phyloP scores from a whole-genome alignment of 2,888 invertebrate species.

The Rhodophaea formosa region DNA sequence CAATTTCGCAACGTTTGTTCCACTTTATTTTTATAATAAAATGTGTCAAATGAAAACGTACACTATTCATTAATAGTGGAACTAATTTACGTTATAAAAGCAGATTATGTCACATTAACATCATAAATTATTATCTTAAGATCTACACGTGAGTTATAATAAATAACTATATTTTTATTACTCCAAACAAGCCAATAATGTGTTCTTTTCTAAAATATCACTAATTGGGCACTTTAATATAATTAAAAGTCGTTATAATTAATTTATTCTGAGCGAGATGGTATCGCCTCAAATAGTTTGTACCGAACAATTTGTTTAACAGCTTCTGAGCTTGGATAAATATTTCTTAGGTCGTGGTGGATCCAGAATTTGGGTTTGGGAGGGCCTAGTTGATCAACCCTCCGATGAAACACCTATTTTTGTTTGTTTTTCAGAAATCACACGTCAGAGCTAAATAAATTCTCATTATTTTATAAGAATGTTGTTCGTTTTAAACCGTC shows the following conservation, averaged over 20 bases:
- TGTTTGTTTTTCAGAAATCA: no score
- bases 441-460: no score
- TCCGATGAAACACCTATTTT: no score
- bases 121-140: not conserved
- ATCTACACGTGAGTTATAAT: not conserved
- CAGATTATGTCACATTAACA: slow-evolving; percentile 3
- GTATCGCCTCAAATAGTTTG: slow-evolving; percentile 62
- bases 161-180: slow-evolving; percentile 18
- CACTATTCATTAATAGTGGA: not conserved
- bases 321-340: slow-evolving; percentile 43
- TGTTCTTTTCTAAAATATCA: slow-evolving; percentile 39
- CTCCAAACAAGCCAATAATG: slow-evolving; percentile 33
- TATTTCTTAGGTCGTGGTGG: slow-evolving; percentile 13
- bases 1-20: not conserved
- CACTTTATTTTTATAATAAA: not conserved
- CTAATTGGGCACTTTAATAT: slow-evolving; percentile 60
- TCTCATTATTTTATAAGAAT: no score
- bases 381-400: slow-evolving; percentile 26
- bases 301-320: slow-evolving; percentile 64
- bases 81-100: not conserved
- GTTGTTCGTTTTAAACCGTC: no score
- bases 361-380: slow-evolving; percentile 35
- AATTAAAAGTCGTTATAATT: slow-evolving; percentile 60
- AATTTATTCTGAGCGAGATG: slow-evolving; percentile 64
- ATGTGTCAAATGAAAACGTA: not conserved